Evolutionary conservation across 2,888 invertebrate genomes (phyloP).

Genomic region (Auanema freiburgensis): DNA sequence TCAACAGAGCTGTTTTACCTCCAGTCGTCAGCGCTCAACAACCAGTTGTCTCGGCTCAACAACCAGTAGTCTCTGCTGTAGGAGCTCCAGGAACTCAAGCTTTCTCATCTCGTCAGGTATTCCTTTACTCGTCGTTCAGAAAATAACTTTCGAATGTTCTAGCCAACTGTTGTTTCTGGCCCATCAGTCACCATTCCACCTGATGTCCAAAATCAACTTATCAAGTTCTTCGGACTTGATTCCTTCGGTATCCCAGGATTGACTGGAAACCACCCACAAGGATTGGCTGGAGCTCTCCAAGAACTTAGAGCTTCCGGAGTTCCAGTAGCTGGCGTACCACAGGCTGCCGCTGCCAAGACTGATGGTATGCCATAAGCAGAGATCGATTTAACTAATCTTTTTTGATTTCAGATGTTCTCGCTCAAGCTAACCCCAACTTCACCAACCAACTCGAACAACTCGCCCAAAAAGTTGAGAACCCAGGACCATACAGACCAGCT

Average conservation of each 20-base stretch:
- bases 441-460: constrained; percentile 54
- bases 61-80: too few species aligned
- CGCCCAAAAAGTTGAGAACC: constrained; percentile 49
- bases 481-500: constrained; percentile 50
- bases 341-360: constrained; percentile 35
- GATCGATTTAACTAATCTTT: neutral
- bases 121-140: neutral
- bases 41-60: too few species aligned
- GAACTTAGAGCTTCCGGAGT: constrained; percentile 62
- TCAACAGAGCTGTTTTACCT: too few species aligned
- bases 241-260: constrained; percentile 64
- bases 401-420: constrained; percentile 50
- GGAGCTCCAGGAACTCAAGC: too few species aligned
- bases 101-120: too few species aligned
- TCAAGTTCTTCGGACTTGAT: constrained; percentile 64
- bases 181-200: constrained; percentile 63
- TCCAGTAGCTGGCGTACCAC: constrained; percentile 60
- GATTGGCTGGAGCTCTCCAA: constrained; percentile 62
- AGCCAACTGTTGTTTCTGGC: constrained; percentile 45
- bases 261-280: constrained; percentile 61
- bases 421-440: constrained; percentile 63
- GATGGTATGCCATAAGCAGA: neutral
- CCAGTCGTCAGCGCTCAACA: too few species aligned
- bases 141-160: too few species aligned
- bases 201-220: constrained; percentile 64